Evolutionary conservation across 2,113 vertebrate species (phyloP).

Genomic region (Thalassoma bifasciatum): DNA sequence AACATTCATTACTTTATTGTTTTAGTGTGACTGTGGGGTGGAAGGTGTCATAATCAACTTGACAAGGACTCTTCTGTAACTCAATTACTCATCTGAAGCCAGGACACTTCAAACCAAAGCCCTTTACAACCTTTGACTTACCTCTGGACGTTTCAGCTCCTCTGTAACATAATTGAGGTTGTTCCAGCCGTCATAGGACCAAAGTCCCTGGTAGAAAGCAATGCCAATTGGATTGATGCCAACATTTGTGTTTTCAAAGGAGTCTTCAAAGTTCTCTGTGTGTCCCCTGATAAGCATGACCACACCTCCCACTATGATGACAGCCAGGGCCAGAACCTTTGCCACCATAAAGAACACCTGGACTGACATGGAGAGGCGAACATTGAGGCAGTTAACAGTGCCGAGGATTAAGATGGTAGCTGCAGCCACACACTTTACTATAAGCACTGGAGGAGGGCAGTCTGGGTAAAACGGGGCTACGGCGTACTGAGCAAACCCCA

Average conservation of each 20-base stretch:
- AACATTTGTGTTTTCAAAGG: constrained; percentile 83
- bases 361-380: constrained; percentile 80
- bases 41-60: not conserved
- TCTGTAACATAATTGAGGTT: constrained; percentile 88
- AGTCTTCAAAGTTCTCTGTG: constrained; percentile 78
- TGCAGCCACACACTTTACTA: constrained; percentile 82
- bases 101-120: not conserved
- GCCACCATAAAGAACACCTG: constrained; percentile 85
- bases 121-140: constrained; percentile 51
- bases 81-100: not conserved
- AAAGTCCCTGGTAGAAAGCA: constrained; percentile 90
- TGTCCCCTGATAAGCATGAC: constrained; percentile 81
- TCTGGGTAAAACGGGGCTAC: constrained; percentile 85
- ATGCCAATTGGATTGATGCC: constrained; percentile 80
- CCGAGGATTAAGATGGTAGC: constrained; percentile 81
- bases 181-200: constrained; percentile 92
- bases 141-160: constrained; percentile 88
- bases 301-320: constrained; percentile 81
- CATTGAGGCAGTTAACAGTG: constrained; percentile 86
- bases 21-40: not conserved
- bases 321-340: constrained; percentile 84
- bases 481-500: constrained; percentile 87
- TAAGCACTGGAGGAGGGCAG: constrained; percentile 78
- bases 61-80: not conserved
- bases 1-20: not conserved